phyloP scores from a whole-genome alignment of 1,140 invertebrate species.

The Drosophila triauraria region DNA sequence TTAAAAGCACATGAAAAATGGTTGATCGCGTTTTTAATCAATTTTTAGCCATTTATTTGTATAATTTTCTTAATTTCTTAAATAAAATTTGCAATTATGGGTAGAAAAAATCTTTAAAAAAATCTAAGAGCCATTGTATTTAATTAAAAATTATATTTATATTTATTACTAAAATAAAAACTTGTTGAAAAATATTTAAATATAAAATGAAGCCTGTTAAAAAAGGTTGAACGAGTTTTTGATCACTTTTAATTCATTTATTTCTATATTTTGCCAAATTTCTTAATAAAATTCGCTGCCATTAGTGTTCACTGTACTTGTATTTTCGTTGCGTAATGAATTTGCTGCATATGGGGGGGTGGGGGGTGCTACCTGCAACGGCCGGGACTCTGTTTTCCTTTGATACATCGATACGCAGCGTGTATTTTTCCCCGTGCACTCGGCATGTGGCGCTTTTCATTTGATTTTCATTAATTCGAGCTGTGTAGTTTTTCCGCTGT shows the following conservation, averaged over 20 bases:
- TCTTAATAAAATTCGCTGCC: neutral
- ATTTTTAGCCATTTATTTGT: too few relatives aligned
- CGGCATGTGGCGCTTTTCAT: conserved; percentile 72
- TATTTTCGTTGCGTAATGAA: conserved; percentile 65
- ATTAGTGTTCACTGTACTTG: conserved; percentile 6
- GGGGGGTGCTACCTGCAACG: neutral
- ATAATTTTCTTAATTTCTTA: too few relatives aligned
- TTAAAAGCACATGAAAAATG: too few relatives aligned
- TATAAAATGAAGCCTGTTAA: too few relatives aligned
- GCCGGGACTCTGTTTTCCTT: conserved; percentile 30
- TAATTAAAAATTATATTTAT: too few relatives aligned
- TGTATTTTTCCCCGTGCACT: conserved; percentile 22
- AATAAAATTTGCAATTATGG: too few relatives aligned
- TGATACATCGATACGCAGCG: conserved; percentile 27
- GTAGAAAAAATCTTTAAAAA: too few relatives aligned
- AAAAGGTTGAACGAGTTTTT: too few relatives aligned
- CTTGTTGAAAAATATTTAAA: too few relatives aligned
- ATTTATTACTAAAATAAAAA: too few relatives aligned
- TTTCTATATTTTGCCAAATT: neutral
- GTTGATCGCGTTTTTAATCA: too few relatives aligned
- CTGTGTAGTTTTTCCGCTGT: conserved; percentile 44
- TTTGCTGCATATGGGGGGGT: conserved; percentile 33
- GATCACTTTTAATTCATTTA: neutral
- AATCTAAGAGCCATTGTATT: too few relatives aligned
- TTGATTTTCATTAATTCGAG: conserved; percentile 77